Conservation (phyloP, 2,888 invertebrate species). For the Arrhopalites spinosus region DNA sequence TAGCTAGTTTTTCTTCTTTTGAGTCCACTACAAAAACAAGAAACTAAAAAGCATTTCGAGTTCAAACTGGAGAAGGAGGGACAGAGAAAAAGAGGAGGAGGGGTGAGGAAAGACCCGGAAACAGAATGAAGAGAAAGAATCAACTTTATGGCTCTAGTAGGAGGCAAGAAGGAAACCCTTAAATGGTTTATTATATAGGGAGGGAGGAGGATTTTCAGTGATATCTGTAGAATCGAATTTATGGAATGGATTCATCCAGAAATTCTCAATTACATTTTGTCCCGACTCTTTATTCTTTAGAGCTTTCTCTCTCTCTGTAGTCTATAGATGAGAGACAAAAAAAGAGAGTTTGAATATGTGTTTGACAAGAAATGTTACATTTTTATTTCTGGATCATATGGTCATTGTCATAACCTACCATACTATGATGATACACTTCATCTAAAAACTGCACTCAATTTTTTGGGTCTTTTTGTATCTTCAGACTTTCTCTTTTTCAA, state of each 20-base stretch:
- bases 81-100: no score
- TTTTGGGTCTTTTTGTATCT: no score
- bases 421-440: no score
- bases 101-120: no score
- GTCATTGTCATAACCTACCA: neutral
- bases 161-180: neutral
- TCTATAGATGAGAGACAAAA: no score
- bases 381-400: neutral
- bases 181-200: conserved; percentile 2
- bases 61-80: no score
- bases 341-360: no score
- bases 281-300: neutral
- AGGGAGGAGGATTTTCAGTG: no score
- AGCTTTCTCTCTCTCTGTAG: neutral
- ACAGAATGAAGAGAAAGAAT: neutral
- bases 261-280: neutral
- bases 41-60: no score
- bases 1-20: neutral
- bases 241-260: neutral
- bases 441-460: no score
- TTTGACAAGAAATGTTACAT: neutral
- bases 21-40: no score
- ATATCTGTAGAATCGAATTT: neutral
- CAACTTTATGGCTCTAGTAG: neutral
- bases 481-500: no score